Percentiles rank a stretch among this genome's conserved stretches.
phyloP scores from a whole-genome alignment of 2,113 vertebrate genomes.

The Nerophis lumbriciformis region DNA sequence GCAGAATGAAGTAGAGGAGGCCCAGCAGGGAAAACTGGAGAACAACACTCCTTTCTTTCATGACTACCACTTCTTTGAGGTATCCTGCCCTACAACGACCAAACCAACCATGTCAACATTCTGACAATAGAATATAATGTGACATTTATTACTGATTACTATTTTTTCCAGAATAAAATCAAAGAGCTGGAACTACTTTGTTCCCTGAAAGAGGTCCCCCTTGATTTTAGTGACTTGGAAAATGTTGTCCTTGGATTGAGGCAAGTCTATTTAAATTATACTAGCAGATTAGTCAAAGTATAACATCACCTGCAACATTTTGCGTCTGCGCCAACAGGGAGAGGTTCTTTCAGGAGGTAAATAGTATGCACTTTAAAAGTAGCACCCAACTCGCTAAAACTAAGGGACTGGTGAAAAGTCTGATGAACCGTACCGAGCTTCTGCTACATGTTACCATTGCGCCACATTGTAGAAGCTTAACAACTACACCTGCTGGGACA shows the following conservation, averaged over 20 bases:
- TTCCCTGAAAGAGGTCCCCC: conserved; percentile 91
- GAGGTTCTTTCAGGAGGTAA: conserved; percentile 95
- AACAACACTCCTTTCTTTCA: conserved; percentile 93
- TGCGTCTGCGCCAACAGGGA: conserved; percentile 71
- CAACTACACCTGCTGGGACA: conserved; percentile 85
- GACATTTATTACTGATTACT: conserved; percentile 19
- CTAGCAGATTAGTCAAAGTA: background rate
- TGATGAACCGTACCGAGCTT: conserved; percentile 95
- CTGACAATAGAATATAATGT: background rate
- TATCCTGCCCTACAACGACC: conserved; percentile 37
- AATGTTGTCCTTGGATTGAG: conserved; percentile 90
- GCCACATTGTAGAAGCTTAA: conserved; percentile 88
- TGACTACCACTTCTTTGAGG: conserved; percentile 97
- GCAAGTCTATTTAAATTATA: conserved; percentile 53
- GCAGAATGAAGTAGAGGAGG: conserved; percentile 94
- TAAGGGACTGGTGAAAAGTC: conserved; percentile 86
- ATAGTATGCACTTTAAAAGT: conserved; percentile 77
- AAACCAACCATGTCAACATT: background rate
- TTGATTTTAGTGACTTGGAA: conserved; percentile 92
- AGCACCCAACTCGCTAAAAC: conserved; percentile 84
- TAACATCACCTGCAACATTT: conserved; percentile 11
- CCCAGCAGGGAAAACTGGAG: conserved; percentile 89
- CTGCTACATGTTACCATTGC: conserved; percentile 93
- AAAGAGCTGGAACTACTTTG: conserved; percentile 95
- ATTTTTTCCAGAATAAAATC: conserved; percentile 84